Evolutionary conservation across 2,888 invertebrate species (phyloP), one percentile per base, ranked within the genome.

Genomic region (Lepidonotus clava): DNA sequence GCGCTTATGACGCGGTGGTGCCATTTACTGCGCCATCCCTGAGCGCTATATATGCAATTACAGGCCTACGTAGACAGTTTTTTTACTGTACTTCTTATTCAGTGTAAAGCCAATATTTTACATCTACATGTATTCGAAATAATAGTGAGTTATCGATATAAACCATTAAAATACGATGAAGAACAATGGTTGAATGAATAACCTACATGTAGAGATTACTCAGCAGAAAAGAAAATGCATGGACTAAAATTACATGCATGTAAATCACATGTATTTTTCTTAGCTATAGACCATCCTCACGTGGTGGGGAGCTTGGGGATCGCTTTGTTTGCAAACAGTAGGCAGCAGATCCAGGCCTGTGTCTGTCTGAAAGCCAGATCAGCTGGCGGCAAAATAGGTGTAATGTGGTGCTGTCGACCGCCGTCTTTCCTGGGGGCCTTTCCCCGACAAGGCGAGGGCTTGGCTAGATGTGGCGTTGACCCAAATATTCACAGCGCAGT

Each of bases 271-370:
- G 61, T n/a, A n/a, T 56, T 56, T 56, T n/a, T n/a, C n/a, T 4
- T n/a, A 56, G 56, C 61, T 4, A 53, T n/a, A n/a, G 5, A 1
- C 61, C 28, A 61, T 61, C 28, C 28, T 28, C n/a, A 18, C 4
- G 6, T 1, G 76, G 38, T 36, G 21, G 40, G 36, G 38, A 76
- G 24, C 76, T 38, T 36, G 18, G n/a, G n/a, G n/a, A n/a, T 21
- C 21, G 80, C 46, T 80, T 41, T 80, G 80, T 80, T 80, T 80
- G 80, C 80, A 80, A 80, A 80, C 80, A 80, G 28, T 41, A 80
- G 80, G 1, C 41, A 46, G 32, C 24, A 28, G 80, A 28, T 51
- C 28, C 28, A n/a, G 11, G 46, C n/a, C 46, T 46, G 41, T 18
- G 80, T 80, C 80, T 18, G 51, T 46, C 32, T 46, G 41, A 80